These are phyloP conservation scores for Addax nasomaculatus DNA, from an alignment of 2,113 vertebrate genomes.

Conservation along the genomic window DNA sequence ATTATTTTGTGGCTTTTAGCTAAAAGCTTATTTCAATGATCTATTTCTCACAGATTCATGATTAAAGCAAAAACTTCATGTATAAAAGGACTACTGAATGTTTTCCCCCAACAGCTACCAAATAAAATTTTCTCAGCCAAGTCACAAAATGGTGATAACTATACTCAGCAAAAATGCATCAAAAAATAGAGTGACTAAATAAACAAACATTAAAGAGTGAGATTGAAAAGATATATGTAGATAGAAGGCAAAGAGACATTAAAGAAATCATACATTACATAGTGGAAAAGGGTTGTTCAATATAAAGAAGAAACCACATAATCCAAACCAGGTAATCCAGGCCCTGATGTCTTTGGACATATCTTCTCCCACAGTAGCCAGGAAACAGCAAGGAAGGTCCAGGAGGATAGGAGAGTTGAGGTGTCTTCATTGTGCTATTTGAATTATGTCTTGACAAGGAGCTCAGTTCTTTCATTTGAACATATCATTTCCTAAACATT, in stretches of 20 bases:
- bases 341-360: not conserved
- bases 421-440: not conserved
- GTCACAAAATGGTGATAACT: not conserved
- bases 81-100: not conserved
- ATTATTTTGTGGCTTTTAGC: not conserved
- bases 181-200: not conserved
- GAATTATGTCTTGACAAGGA: not conserved
- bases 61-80: not conserved
- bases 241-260: not conserved
- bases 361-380: not conserved
- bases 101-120: not conserved
- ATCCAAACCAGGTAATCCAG: not conserved
- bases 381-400: not conserved
- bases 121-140: not conserved
- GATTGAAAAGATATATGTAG: not conserved
- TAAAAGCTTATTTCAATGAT: not conserved
- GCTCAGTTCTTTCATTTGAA: not conserved
- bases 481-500: not conserved
- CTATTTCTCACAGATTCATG: not conserved
- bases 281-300: not conserved
- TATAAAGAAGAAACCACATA: not conserved
- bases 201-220: not conserved
- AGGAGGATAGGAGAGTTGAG: not conserved
- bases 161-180: not conserved
- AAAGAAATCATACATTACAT: not conserved